phyloP scores from a whole-genome alignment of 1,140 invertebrate species.

The Aphaenogaster ashmeadi region DNA sequence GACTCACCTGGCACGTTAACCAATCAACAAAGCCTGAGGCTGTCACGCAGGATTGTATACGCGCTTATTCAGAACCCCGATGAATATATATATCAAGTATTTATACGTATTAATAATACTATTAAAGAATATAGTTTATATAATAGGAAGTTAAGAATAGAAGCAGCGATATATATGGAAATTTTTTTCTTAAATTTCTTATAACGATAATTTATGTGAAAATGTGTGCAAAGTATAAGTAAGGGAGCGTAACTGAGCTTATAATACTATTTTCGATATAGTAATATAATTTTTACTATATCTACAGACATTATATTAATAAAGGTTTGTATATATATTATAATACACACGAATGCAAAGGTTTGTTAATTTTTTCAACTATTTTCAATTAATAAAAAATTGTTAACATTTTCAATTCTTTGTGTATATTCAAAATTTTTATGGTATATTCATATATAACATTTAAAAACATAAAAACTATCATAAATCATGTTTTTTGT shows the following conservation, averaged over 20 bases:
- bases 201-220: neutral
- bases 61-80: neutral
- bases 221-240: neutral
- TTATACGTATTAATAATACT: neutral
- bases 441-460: no score
- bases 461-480: neutral
- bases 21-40: slow-evolving; percentile 22
- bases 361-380: neutral
- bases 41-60: neutral
- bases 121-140: neutral
- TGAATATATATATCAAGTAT: neutral
- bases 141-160: neutral
- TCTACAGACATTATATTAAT: no score
- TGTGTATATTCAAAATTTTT: neutral
- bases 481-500: neutral
- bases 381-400: neutral
- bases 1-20: slow-evolving; percentile 25
- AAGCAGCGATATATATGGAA: neutral
- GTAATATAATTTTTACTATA: neutral
- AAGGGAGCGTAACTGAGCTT: neutral
- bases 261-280: neutral
- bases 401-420: neutral
- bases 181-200: neutral
- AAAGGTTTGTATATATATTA: neutral
- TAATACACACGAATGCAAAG: neutral